phyloP scores from a whole-genome alignment of 2,888 invertebrate genomes.

The Eubasilissa splendida region DNA sequence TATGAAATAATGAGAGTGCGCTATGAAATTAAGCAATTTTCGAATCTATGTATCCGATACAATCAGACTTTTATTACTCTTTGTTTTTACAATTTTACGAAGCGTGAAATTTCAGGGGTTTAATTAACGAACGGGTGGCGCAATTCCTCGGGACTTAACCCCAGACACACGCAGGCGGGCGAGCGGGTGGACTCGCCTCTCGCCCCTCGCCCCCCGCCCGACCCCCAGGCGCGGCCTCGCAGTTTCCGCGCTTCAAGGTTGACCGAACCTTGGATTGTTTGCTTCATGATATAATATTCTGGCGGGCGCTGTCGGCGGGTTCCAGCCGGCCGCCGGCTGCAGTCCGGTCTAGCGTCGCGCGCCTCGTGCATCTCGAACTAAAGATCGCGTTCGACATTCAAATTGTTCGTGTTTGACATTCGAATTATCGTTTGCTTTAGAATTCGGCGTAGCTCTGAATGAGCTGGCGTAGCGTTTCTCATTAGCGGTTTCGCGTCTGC shows the following conservation, averaged over 20 bases:
- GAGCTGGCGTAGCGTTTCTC: too few relatives aligned
- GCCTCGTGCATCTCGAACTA: conserved; percentile 19
- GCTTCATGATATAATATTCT: conserved; percentile 29
- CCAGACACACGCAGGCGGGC: conserved; percentile 28
- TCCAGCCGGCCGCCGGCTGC: background rate
- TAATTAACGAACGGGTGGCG: conserved; percentile 23
- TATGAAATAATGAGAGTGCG: conserved; percentile 1
- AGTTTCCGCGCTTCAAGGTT: conserved; percentile 58
- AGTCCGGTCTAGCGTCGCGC: conserved; percentile 3
- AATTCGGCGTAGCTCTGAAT: background rate
- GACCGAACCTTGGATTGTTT: conserved; percentile 44
- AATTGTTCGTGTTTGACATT: background rate
- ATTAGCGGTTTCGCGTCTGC: too few relatives aligned
- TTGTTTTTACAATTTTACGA: conserved; percentile 25
- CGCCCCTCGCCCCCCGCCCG: conserved; percentile 27
- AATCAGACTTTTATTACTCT: background rate
- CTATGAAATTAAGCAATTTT: conserved; percentile 18
- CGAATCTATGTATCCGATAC: background rate
- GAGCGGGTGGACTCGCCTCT: conserved; percentile 45
- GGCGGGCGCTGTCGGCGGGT: background rate
- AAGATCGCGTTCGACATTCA: background rate
- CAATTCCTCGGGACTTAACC: background rate
- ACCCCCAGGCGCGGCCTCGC: conserved; percentile 50
- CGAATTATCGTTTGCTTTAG: background rate
- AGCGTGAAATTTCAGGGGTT: conserved; percentile 40